Conservation (phyloP, 2,797 vertebrate genomes). For the Notolepis coatsorum region DNA sequence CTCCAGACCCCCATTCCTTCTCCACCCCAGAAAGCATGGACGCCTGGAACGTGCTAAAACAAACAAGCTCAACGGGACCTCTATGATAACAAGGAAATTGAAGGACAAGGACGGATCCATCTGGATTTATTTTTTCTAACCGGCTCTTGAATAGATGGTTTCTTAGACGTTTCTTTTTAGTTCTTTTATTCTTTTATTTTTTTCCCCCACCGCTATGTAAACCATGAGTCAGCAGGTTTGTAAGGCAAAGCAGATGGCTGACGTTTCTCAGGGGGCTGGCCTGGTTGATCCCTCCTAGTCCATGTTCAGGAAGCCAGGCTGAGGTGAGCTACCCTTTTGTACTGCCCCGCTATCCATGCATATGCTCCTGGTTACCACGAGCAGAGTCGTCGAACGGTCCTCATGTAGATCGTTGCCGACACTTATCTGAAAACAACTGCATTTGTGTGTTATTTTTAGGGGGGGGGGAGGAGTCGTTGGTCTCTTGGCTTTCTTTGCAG, state of each 20-base stretch:
- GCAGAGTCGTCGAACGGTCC: slow-evolving; percentile 50
- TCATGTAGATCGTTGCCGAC: slow-evolving; percentile 53
- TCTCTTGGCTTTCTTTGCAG: neutral
- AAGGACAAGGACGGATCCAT: slow-evolving; percentile 48
- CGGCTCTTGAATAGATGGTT: neutral
- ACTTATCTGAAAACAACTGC: slow-evolving; percentile 55
- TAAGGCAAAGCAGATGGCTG: slow-evolving; percentile 34
- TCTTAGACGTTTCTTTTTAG: neutral
- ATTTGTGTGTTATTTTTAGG: neutral
- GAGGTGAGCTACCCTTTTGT: slow-evolving; percentile 29
- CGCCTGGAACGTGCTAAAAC: slow-evolving; percentile 69
- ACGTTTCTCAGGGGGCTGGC: slow-evolving; percentile 12
- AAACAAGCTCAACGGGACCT: slow-evolving; percentile 58
- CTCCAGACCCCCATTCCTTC: slow-evolving; percentile 54
- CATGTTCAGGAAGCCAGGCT: slow-evolving; percentile 27
- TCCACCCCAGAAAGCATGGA: slow-evolving; percentile 55
- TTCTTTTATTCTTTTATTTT: neutral
- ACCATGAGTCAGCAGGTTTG: slow-evolving; percentile 4
- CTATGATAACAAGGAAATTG: slow-evolving; percentile 65
- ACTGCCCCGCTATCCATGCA: slow-evolving; percentile 22
- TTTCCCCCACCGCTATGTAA: slow-evolving; percentile 32
- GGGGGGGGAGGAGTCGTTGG: too few species aligned
- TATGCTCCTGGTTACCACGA: slow-evolving; percentile 59
- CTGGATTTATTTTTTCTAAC: slow-evolving; percentile 20
- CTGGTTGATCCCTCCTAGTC: slow-evolving; percentile 42